Evolutionary conservation across 2,113 vertebrate genomes (phyloP), one percentile per base, ranked within the genome.

Genomic region (Aptenodytes forsteri): DNA sequence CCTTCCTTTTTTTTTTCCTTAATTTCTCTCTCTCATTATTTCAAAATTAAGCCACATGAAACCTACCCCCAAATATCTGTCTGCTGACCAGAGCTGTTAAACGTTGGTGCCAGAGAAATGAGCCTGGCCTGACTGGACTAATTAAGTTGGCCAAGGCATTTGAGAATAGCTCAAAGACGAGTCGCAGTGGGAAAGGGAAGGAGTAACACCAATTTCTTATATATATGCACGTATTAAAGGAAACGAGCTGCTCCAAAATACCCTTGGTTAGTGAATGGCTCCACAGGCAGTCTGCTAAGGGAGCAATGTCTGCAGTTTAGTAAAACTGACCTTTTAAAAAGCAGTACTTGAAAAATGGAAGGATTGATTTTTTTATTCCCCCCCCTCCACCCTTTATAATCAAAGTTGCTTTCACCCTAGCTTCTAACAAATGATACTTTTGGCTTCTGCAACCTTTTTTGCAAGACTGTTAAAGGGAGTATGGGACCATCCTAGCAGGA

Each of bases 221-320:
- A 40, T 77, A 40, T 30, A 34, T 54, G 22, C 40, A 67, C 2
- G 0, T 83, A 73, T 87, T 91, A 92, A 90, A 90, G 59, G 64
- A 91, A 97, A 83, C 49, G 72, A 81, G 69, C 83, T 88, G 71
- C 62, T 94, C 76, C 46, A 58, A 62, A 95, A 70, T 75, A 38
- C 66, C 38, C 72, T 50, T 55, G 76, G 80, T 86, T 69, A 71
- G 83, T 61, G 81, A 89, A 47, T 64, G 59, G 76, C 91, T 92
- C 83, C 87, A 75, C 38, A 55, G 71, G 58, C 90, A 86, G 83
- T 66, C 64, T 93, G 75, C 75, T 83, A 42, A 85, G 62, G 30
- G 71, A 85, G 30, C 75, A 62, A 6, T 16, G 32, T 61, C 76
- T 86, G 80, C n/a, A 89, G 58, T 70, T 73, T 9, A 69, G 58